Base-by-base conservation (phyloP, 2,888 invertebrate species). In the Lithophane socia region DNA sequence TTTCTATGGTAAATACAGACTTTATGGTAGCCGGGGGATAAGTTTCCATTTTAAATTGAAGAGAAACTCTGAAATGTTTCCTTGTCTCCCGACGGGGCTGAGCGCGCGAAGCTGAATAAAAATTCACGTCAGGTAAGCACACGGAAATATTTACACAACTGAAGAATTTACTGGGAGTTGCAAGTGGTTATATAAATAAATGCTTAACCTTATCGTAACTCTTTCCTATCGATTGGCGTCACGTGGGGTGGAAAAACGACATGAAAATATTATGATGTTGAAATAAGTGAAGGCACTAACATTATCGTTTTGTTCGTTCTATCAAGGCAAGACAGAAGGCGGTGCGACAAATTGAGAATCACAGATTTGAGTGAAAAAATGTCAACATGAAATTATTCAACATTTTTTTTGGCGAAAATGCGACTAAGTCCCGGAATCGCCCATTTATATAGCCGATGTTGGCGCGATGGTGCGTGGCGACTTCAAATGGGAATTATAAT, bases 401-500 rank as follows among this genome's bases (percentile, higher is more conserved):
- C 88, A 89, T 92, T 91, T 95, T 91, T 95, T 95, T 95, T 93
- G 91, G 92, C 89, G 91, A 94, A 94, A 96, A 94, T 93, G 94
- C 92, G 94, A 94, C 94, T 94, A 92, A 95, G 95, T 94, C 94
- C 93, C 94, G 95, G 95, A 96, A 94, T 95, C 94, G 94, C 93
- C 95, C 95, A 96, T 96, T 97, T 96, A 96, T 96, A 96, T 96
- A 96, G 96, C 93, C 96, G 96, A 95, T 96, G 96, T 96, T 94
- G 95, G 90, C 95, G 96, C 96, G 95, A 96, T 96, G 96, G 96
- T 96, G 96, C 96, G 96, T 96, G 96, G 96, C 95, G 95, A 96
- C 96, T 96, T 96, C 96, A 96, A 96, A 97, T 96, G 93, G 95
- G 96, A 96, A 97, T 97, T 97, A 97, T 96, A 97, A 97, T 97